Percentiles rank a stretch among this genome's conserved stretches.
Conservation (phyloP, 2,888 invertebrate species). For the Synergus itoensis region DNA sequence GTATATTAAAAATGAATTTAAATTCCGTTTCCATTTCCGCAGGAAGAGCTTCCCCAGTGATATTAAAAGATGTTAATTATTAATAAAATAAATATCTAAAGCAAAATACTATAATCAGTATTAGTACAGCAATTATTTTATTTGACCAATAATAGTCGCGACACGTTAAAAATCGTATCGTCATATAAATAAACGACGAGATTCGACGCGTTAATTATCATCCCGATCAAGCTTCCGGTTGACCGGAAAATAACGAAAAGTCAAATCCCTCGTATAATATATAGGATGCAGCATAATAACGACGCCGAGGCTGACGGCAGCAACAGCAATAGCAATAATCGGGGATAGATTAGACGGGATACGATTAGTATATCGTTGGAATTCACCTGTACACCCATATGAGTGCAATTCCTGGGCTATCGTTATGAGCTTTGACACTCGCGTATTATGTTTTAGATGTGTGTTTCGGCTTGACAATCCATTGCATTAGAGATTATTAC, state of each 20-base stretch:
- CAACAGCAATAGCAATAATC: constrained; percentile 49
- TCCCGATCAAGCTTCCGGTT: constrained; percentile 43
- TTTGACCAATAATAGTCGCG: not conserved
- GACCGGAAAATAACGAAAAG: constrained; percentile 54
- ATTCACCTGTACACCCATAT: constrained; percentile 56
- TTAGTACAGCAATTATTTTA: not conserved
- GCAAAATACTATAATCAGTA: not conserved
- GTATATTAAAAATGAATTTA: not conserved
- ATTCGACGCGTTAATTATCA: constrained; percentile 47
- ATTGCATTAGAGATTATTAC: constrained; percentile 67
- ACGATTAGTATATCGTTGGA: constrained; percentile 58
- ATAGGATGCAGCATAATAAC: constrained; percentile 40
- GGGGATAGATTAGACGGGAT: constrained; percentile 30
- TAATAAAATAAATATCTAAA: not conserved
- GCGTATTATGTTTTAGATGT: constrained; percentile 49
- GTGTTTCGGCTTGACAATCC: constrained; percentile 63
- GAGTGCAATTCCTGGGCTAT: not conserved
- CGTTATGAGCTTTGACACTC: constrained; percentile 21
- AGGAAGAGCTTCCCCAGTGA: no score
- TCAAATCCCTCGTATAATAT: constrained; percentile 52
- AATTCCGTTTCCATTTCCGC: no score
- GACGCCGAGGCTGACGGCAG: constrained; percentile 22
- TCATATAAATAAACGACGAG: not conserved
- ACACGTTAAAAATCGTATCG: not conserved
- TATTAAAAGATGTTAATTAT: not conserved